These are phyloP conservation scores for Drosophila repleta DNA, from an alignment of 1,140 invertebrate species.

Conservation along the genomic window DNA sequence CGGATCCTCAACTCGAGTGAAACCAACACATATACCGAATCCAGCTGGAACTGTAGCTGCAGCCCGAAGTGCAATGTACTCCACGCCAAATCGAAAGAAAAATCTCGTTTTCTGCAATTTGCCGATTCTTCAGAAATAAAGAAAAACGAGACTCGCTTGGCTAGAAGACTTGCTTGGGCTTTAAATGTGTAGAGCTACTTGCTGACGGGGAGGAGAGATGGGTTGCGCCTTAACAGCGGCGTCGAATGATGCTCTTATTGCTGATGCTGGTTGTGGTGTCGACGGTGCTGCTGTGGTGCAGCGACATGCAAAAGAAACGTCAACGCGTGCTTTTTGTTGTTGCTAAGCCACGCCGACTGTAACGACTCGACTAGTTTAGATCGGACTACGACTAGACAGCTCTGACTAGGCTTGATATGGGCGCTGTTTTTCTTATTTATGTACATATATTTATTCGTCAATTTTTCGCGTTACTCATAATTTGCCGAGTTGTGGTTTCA, in stretches of 20 bases:
- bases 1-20: slow-evolving; percentile 58
- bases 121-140: slow-evolving; percentile 78
- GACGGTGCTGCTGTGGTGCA: slow-evolving; percentile 16
- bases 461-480: slow-evolving; percentile 49
- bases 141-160: slow-evolving; percentile 72
- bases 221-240: slow-evolving; percentile 40
- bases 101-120: slow-evolving; percentile 79
- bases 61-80: slow-evolving; percentile 75
- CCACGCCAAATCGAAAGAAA: slow-evolving; percentile 57
- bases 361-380: slow-evolving; percentile 81
- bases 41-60: slow-evolving; percentile 48
- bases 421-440: slow-evolving; percentile 45
- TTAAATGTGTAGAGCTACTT: slow-evolving; percentile 1
- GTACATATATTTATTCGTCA: slow-evolving; percentile 61
- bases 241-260: slow-evolving; percentile 18
- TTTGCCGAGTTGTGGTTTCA: slow-evolving; percentile 44
- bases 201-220: slow-evolving; percentile 26
- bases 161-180: slow-evolving; percentile 40
- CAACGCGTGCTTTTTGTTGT: slow-evolving; percentile 52
- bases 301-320: slow-evolving; percentile 75
- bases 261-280: background rate
- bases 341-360: slow-evolving; percentile 46
- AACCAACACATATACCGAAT: slow-evolving; percentile 38
- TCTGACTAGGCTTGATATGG: slow-evolving; percentile 68
- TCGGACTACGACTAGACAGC: slow-evolving; percentile 68